phyloP scores from a whole-genome alignment of 2,888 invertebrate species.

The Encarsia formosa region DNA sequence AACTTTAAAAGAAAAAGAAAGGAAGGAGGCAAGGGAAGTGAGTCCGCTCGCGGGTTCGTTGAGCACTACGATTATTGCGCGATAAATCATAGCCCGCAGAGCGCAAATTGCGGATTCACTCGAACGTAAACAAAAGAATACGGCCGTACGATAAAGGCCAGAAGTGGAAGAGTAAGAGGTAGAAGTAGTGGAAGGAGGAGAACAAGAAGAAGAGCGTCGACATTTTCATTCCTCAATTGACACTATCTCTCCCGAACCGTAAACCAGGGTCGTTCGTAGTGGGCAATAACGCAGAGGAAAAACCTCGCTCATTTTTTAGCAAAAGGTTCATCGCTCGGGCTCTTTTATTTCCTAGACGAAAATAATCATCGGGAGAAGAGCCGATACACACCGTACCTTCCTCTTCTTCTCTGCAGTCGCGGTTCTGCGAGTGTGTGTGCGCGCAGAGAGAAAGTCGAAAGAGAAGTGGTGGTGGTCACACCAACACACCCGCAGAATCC shows the following conservation, averaged over 20 bases:
- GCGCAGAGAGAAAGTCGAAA: constrained; percentile 18
- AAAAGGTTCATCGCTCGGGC: too few species aligned
- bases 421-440: too few species aligned
- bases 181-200: background rate
- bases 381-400: too few species aligned
- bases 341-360: too few species aligned
- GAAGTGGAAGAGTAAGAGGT: background rate
- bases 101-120: constrained; percentile 21
- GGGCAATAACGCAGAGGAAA: constrained; percentile 1
- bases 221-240: constrained; percentile 27
- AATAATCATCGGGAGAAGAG: background rate
- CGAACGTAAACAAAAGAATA: constrained; percentile 24
- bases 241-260: constrained; percentile 22
- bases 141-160: constrained; percentile 16
- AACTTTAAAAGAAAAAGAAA: too few species aligned
- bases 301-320: constrained; percentile 18
- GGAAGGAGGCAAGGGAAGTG: too few species aligned
- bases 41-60: constrained; percentile 15
- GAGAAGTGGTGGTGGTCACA: constrained; percentile 30
- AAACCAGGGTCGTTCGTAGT: constrained; percentile 4
- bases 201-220: constrained; percentile 1
- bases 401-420: too few species aligned
- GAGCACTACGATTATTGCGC: constrained; percentile 15
- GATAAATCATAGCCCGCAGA: constrained; percentile 23
- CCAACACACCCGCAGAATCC: constrained; percentile 33